phyloP scores from a whole-genome alignment of 2,113 vertebrate species.

The Macrotis lagotis region DNA sequence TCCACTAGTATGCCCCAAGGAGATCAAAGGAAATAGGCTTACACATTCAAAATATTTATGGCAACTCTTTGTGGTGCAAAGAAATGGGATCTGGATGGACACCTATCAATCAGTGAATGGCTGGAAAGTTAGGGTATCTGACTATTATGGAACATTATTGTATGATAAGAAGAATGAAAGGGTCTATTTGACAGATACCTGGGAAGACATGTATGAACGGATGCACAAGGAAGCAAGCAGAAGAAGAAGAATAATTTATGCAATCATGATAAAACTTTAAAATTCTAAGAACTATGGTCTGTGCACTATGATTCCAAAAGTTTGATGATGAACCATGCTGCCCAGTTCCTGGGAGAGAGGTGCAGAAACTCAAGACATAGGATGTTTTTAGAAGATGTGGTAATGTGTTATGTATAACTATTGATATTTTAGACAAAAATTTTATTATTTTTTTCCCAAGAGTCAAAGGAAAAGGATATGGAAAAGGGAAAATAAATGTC shows the following conservation, averaged over 20 bases:
- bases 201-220: not conserved
- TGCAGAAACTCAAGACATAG: not conserved
- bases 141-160: not conserved
- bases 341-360: not conserved
- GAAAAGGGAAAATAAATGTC: not conserved
- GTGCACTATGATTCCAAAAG: not conserved
- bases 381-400: not conserved
- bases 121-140: not conserved
- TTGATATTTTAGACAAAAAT: not conserved
- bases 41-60: not conserved
- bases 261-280: not conserved
- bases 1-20: not conserved
- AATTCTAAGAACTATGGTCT: not conserved
- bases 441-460: not conserved
- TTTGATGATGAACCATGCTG: not conserved
- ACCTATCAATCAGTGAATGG: not conserved
- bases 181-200: not conserved
- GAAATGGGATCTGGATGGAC: not conserved
- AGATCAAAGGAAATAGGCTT: not conserved
- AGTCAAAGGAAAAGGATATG: not conserved
- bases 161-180: not conserved
- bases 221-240: not conserved
- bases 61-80: not conserved
- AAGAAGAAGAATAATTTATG: not conserved
- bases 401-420: not conserved